Conservation (phyloP, 2,797 vertebrate genomes). For the Leucoraja ocellata region DNA sequence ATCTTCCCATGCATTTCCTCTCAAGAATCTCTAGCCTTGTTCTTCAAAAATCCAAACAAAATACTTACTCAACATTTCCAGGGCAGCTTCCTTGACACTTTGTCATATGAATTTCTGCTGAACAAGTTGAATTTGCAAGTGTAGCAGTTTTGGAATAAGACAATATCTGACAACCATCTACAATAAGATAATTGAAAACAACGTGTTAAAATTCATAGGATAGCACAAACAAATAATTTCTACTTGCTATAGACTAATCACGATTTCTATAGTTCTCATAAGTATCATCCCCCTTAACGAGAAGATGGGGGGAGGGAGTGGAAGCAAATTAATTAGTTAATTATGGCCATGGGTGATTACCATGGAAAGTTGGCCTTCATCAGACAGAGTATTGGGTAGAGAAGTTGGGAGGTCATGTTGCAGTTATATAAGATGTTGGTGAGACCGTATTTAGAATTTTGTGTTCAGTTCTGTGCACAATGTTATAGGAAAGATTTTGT, state of each 20-base stretch:
- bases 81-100: not conserved
- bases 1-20: too few relatives aligned
- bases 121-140: not conserved
- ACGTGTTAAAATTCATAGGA: not conserved
- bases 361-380: not conserved
- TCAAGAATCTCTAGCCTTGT: not conserved
- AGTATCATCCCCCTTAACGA: too few relatives aligned
- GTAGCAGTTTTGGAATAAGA: not conserved
- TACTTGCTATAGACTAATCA: not conserved
- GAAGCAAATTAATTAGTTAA: too few relatives aligned
- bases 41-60: not conserved
- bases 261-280: not conserved
- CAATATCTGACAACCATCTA: not conserved
- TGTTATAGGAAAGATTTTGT: too few relatives aligned
- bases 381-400: too few relatives aligned
- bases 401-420: too few relatives aligned
- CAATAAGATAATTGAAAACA: not conserved
- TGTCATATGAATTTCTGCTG: not conserved
- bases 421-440: too few relatives aligned
- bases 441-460: too few relatives aligned
- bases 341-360: not conserved
- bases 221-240: not conserved
- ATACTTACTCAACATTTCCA: not conserved
- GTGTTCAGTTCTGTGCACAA: too few relatives aligned
- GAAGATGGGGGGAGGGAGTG: too few relatives aligned